A percentile compares a stretch with the other conserved stretches of the same genome.
Conservation (phyloP, 2,888 invertebrate species). For the Panzeria rudis region DNA sequence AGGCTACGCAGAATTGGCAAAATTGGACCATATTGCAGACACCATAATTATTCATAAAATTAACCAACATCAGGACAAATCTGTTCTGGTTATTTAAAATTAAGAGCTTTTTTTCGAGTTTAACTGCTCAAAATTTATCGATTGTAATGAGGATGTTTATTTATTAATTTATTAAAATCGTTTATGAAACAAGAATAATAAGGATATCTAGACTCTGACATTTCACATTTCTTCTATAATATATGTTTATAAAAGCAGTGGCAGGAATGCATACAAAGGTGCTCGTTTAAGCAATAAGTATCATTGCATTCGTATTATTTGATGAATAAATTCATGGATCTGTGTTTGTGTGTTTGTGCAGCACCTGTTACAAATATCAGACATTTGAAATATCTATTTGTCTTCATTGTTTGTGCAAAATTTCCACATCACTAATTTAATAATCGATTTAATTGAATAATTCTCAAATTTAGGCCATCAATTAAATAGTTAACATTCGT, state of each 20-base stretch:
- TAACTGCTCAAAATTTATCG: not conserved
- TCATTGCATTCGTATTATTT: not conserved
- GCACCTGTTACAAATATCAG: slow-evolving; percentile 21
- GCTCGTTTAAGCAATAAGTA: no score
- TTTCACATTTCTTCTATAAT: no score
- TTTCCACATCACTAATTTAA: slow-evolving; percentile 53
- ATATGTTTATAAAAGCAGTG: no score
- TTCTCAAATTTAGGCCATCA: slow-evolving; percentile 59
- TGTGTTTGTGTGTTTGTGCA: not conserved
- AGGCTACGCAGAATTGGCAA: slow-evolving; percentile 15
- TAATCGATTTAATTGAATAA: slow-evolving; percentile 61
- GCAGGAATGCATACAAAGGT: no score
- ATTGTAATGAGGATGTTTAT: no score
- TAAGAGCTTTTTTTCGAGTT: not conserved
- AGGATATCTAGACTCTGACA: no score
- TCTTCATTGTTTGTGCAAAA: slow-evolving; percentile 16
- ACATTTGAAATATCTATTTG: slow-evolving; percentile 1
- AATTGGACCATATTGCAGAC: slow-evolving; percentile 60
- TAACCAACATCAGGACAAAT: slow-evolving; percentile 34
- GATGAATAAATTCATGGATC: not conserved
- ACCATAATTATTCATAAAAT: slow-evolving; percentile 40
- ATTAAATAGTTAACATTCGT: slow-evolving; percentile 32
- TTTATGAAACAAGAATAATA: no score
- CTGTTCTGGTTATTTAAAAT: slow-evolving; percentile 50
- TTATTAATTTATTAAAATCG: not conserved